Evolutionary conservation across 1,140 invertebrate species (phyloP).

Genomic region (Oppia nitens): DNA sequence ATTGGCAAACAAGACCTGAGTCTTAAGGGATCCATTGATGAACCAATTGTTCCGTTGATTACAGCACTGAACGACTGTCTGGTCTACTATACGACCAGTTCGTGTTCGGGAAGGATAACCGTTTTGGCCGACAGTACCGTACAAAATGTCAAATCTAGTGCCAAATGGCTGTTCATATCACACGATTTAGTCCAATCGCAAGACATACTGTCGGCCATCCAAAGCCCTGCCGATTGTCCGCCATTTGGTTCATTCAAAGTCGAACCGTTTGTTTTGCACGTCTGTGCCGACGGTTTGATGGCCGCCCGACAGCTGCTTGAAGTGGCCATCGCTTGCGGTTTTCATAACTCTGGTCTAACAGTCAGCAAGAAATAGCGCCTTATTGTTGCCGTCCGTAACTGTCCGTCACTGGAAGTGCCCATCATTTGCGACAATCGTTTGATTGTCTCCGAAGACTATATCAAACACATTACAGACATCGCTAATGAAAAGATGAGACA

Average conservation of each 20-base stretch:
- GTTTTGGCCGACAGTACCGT: slow-evolving; percentile 24
- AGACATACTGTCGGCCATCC: slow-evolving; percentile 21
- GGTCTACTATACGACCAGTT: slow-evolving; percentile 36
- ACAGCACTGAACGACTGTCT: slow-evolving; percentile 28
- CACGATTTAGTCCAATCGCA: slow-evolving; percentile 26
- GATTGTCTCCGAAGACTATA: neutral
- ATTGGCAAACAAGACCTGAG: slow-evolving; percentile 29
- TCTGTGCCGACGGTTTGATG: slow-evolving; percentile 30
- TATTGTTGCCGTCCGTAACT: slow-evolving; percentile 23
- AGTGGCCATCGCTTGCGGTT: slow-evolving; percentile 29
- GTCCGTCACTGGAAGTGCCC: neutral
- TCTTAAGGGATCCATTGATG: slow-evolving; percentile 36
- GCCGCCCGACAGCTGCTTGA: slow-evolving; percentile 31
- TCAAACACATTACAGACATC: neutral
- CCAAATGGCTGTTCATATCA: slow-evolving; percentile 31
- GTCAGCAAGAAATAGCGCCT: slow-evolving; percentile 34
- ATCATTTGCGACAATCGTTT: neutral
- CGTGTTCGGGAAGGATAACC: slow-evolving; percentile 36
- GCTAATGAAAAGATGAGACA: neutral
- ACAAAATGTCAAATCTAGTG: slow-evolving; percentile 32
- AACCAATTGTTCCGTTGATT: slow-evolving; percentile 29
- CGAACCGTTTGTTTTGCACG: slow-evolving; percentile 38
- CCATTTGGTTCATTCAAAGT: slow-evolving; percentile 29
- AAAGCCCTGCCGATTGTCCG: neutral
- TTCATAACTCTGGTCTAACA: slow-evolving; percentile 37